phyloP scores from a whole-genome alignment of 2,113 vertebrate genomes.

The Thunnus thynnus region DNA sequence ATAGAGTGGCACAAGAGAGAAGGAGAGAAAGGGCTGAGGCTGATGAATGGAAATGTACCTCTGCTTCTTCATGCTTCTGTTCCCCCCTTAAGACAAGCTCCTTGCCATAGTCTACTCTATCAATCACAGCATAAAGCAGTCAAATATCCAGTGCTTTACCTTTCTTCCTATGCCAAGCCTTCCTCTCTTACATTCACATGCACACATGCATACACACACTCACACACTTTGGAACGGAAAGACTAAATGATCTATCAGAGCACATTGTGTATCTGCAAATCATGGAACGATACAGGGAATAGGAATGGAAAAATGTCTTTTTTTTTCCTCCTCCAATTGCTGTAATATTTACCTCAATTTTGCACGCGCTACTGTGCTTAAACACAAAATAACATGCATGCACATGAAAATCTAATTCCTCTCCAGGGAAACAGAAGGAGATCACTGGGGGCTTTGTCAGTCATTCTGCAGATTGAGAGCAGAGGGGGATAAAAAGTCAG shows the following conservation, averaged over 20 bases:
- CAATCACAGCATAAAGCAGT: slow-evolving; percentile 65
- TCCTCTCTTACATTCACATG: slow-evolving; percentile 42
- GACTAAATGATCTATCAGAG: slow-evolving; percentile 54
- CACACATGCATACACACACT: slow-evolving; percentile 23
- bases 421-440: slow-evolving; percentile 28
- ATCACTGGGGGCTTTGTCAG: slow-evolving; percentile 56
- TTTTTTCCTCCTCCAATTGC: slow-evolving; percentile 8
- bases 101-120: slow-evolving; percentile 61
- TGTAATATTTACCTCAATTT: slow-evolving; percentile 17
- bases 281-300: slow-evolving; percentile 4
- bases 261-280: slow-evolving; percentile 51
- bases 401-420: slow-evolving; percentile 59
- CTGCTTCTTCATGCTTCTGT: slow-evolving; percentile 69
- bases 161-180: slow-evolving; percentile 64
- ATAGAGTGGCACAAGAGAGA: slow-evolving; percentile 47
- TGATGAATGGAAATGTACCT: slow-evolving; percentile 73
- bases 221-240: slow-evolving; percentile 22
- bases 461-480: slow-evolving; percentile 40
- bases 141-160: slow-evolving; percentile 48
- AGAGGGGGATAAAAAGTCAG: slow-evolving; percentile 45
- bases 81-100: slow-evolving; percentile 65
- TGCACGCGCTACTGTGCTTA: slow-evolving; percentile 25
- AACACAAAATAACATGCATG: slow-evolving; percentile 39
- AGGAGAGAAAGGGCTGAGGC: slow-evolving; percentile 42
- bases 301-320: slow-evolving; percentile 39